A percentile compares a stretch with the other conserved stretches of the same genome.
phyloP scores from a whole-genome alignment of 2,113 vertebrate species.

The Zingel zingel region DNA sequence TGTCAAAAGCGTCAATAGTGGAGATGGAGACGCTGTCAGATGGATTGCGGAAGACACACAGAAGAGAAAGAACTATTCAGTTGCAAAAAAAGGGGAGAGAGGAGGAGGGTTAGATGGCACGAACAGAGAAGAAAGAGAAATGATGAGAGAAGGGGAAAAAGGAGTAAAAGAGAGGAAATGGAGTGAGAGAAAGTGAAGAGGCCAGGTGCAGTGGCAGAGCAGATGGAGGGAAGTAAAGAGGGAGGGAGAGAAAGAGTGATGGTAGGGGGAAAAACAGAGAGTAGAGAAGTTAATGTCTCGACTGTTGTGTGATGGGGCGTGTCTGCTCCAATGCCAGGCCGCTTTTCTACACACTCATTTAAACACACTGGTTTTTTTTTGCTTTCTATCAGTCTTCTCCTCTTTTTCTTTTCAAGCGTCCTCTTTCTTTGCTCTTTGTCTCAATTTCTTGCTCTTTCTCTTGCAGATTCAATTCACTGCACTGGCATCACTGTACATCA shows the following conservation, averaged over 20 bases:
- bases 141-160: slow-evolving; percentile 48
- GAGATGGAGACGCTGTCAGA: slow-evolving; percentile 23
- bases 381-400: neutral
- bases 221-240: slow-evolving; percentile 69
- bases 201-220: slow-evolving; percentile 73
- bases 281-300: slow-evolving; percentile 71
- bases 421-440: slow-evolving; percentile 18
- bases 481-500: slow-evolving; percentile 17
- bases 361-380: slow-evolving; percentile 42
- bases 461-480: slow-evolving; percentile 29
- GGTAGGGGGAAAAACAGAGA: slow-evolving; percentile 50
- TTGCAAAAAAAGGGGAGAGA: slow-evolving; percentile 33
- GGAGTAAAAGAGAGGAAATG: slow-evolving; percentile 66
- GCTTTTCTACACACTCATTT: slow-evolving; percentile 66
- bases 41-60: slow-evolving; percentile 44
- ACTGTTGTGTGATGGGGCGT: slow-evolving; percentile 80
- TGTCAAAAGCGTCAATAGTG: slow-evolving; percentile 16
- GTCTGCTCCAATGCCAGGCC: slow-evolving; percentile 69
- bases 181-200: slow-evolving; percentile 70
- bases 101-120: slow-evolving; percentile 30
- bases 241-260: slow-evolving; percentile 69
- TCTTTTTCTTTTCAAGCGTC: slow-evolving; percentile 36
- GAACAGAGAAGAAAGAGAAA: slow-evolving; percentile 48
- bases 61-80: slow-evolving; percentile 57
- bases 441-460: slow-evolving; percentile 31